Evolutionary conservation across 2,888 invertebrate species (phyloP), one percentile per base, ranked within the genome.

Genomic region (Eumerus sabulonum): DNA sequence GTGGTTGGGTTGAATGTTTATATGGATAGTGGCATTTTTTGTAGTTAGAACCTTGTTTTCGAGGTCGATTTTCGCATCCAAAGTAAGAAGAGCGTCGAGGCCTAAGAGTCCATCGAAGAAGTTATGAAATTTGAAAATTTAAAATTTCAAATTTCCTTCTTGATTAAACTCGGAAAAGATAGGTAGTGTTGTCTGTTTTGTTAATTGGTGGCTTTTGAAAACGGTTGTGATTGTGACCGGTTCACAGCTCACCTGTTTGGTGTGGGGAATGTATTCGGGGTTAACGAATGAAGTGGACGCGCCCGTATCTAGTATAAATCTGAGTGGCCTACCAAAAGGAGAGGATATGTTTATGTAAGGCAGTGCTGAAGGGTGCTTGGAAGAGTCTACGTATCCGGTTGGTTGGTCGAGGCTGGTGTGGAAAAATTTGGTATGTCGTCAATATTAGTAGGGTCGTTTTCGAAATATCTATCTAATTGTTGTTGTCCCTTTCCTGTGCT

Each of bases 251-350:
- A 59, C 17, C n/a, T 27, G 60, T 42, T 66, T 7, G 45, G 36
- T 35, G 11, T 51, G 54, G 9, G 40, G 56, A 16, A 63, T 56
- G 18, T 71, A 62, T 44, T 81, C 72, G n/a, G 81, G 79, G 40
- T 64, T 70, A 36, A 81, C 74, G 36, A 74, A 81, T 12, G 73
- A 81, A 27, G 66, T 36, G 11, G 59, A 73, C 40, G 64, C 66
- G 18, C 64, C 72, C 45, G 66, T 73, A 40, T 59, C 72, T 19
- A 64, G 36, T 11, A 70, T 44, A 19, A 70, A 51, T 50, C 45
- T 62, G 11, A 71, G 35, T 27, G 70, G 70, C 13, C 56, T 38
- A 12, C 70, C 62, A 48, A 71, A 62, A 27, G 71, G 71, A 16
- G 71, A 71, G 38, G 71, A 72, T 14, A 73, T 73, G 60, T 66